Evolutionary conservation across 1,140 invertebrate species (phyloP), one percentile per base, ranked within the genome.

Genomic region (Micrasema longulum): DNA sequence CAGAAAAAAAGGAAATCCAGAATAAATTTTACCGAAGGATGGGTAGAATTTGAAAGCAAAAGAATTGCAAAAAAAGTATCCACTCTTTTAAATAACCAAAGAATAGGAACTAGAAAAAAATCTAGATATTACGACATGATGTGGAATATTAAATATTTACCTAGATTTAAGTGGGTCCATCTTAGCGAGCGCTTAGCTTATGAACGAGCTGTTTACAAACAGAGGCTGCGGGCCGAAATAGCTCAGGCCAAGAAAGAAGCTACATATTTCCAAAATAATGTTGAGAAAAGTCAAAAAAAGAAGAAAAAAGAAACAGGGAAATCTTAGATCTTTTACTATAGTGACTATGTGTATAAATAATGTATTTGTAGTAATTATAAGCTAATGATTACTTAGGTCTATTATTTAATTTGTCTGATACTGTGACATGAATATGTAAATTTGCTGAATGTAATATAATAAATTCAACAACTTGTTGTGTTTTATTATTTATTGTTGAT

Each of bases 101-200:
- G 91, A 83, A 93, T 99, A 62, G 94, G 93, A n/a, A 92, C 89
- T 1, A 91, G 92, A 77, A 96, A 96, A 79, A 92, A 90, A 75
- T 95, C 92, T 38, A 91, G 92, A 78, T 96, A 95, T 82, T 95
- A 91, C 80, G 96, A 97, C 78, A 89, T 90, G 80, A 86, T 98
- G 41, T 99, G 97, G 97, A 97, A 93, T 79, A 93, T 98, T 60
- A 98, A 98, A 84, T 99, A 98, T 83, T 87, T 99, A 63, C 91
- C 92, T 6, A 90, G 95, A 73, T 99, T 99, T 80, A 97, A 97
- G 83, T 99, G 97, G 97, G 87, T 91, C 52, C 96, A 99, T 85
- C 85, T 99, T 16, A 95, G 92, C 79, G 97, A 98, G 84, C 88
- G 95, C 77, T 84, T 98, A 67, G 91, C 93, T 12, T 97, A 98